Conservation (phyloP, 2,888 invertebrate genomes). For the Pristionchus japonicus region DNA sequence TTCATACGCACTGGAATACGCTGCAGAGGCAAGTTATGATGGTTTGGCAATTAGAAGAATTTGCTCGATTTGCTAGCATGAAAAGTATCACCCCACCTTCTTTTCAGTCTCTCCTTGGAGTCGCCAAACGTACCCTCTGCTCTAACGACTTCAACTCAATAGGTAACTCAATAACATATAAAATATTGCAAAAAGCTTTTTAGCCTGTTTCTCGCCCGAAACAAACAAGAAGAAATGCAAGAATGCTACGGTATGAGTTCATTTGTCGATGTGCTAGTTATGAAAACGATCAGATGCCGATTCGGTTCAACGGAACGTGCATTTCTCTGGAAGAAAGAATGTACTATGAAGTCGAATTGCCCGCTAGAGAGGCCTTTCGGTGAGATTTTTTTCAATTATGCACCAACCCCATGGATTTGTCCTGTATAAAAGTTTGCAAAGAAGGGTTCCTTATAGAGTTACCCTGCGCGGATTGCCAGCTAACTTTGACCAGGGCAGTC, state of each 20-base stretch:
- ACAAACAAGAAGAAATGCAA: background rate
- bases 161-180: background rate
- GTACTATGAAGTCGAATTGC: background rate
- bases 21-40: background rate
- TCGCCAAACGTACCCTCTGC: background rate
- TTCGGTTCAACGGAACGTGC: background rate
- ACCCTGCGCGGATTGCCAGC: background rate
- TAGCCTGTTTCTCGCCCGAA: conserved; percentile 13
- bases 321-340: background rate
- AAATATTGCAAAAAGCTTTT: background rate
- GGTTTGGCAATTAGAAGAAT: background rate
- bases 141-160: background rate
- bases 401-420: no score
- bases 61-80: no score
- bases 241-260: background rate
- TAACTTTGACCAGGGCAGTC: background rate
- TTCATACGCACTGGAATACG: background rate
- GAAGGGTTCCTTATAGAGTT: background rate
- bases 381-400: background rate
- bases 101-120: conserved; percentile 1
- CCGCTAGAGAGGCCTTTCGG: background rate
- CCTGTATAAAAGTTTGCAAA: no score
- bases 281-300: no score
- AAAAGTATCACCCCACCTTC: no score
- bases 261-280: no score